Evolutionary conservation across 1,140 invertebrate genomes (phyloP).

Genomic region (Holotrichia oblita): DNA sequence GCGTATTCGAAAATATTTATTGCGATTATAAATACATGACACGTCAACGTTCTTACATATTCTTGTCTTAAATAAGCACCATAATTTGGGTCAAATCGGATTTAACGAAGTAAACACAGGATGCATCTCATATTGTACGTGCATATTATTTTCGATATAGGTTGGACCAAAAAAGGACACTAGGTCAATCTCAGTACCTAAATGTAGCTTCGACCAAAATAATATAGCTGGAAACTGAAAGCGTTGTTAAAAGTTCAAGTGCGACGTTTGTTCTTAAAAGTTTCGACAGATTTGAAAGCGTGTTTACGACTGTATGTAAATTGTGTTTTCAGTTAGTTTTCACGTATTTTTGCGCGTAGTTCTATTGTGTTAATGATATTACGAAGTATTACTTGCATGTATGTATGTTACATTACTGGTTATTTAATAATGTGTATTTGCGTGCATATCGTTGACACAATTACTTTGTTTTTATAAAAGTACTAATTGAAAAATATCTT

Average conservation of each 20-base stretch:
- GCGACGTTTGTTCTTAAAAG: not conserved
- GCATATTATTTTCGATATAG: conserved; percentile 14
- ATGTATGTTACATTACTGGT: too few species aligned
- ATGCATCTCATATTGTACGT: not conserved
- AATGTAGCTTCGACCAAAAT: not conserved
- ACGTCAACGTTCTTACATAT: not conserved
- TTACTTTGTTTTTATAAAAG: too few species aligned
- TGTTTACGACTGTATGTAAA: not conserved
- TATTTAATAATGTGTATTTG: too few species aligned
- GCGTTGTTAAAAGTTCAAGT: not conserved
- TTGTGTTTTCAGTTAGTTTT: not conserved
- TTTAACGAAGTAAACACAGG: conserved; percentile 11
- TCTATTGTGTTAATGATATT: too few species aligned
- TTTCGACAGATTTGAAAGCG: not conserved
- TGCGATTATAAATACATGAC: not conserved
- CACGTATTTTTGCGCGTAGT: too few species aligned
- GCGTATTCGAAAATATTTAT: too few species aligned
- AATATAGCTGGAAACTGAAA: conserved; percentile 1
- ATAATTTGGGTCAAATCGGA: conserved; percentile 19
- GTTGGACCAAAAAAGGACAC: conserved; percentile 26
- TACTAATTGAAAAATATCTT: too few species aligned
- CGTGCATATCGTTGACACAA: too few species aligned
- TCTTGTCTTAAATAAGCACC: not conserved
- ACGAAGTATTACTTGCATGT: too few species aligned
- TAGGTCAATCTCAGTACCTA: conserved; percentile 4